Evolutionary conservation across 2,797 vertebrate species (phyloP).

Genomic region (Sebastes jordani): DNA sequence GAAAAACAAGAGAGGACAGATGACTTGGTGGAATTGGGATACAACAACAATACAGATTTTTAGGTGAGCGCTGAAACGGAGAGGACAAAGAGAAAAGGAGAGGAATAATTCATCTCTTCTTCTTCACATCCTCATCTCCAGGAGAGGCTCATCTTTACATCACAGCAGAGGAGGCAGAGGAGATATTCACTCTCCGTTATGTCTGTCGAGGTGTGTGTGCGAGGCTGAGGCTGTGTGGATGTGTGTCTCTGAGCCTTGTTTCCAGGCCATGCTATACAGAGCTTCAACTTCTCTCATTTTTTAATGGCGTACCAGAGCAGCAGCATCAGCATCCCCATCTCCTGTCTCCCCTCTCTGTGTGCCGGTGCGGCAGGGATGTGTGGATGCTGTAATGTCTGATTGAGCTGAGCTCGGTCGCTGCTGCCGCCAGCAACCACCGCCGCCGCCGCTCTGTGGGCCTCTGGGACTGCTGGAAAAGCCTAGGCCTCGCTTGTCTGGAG

Average conservation of each 20-base stretch:
- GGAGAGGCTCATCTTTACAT: constrained; percentile 62
- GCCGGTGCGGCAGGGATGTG: constrained; percentile 63
- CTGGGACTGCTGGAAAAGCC: constrained; percentile 81
- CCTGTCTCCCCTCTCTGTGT: constrained; percentile 49
- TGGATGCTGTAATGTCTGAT: constrained; percentile 77
- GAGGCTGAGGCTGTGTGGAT: constrained; percentile 32
- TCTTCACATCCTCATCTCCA: constrained; percentile 47
- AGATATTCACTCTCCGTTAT: constrained; percentile 64
- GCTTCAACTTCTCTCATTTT: constrained; percentile 51
- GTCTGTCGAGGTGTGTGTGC: constrained; percentile 63
- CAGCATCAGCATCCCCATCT: constrained; percentile 53
- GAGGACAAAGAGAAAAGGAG: constrained; percentile 52
- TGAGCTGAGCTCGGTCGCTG: constrained; percentile 71
- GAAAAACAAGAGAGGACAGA: constrained; percentile 76
- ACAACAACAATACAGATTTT: constrained; percentile 63
- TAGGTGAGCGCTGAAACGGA: constrained; percentile 37
- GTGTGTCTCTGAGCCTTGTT: constrained; percentile 66
- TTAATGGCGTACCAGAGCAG: constrained; percentile 51
- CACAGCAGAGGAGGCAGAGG: constrained; percentile 54
- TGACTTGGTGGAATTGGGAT: constrained; percentile 80
- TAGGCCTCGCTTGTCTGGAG: constrained; percentile 78
- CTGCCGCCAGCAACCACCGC: constrained; percentile 54
- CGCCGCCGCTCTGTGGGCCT: constrained; percentile 69
- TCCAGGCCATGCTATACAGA: constrained; percentile 68
- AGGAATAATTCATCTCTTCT: constrained; percentile 48